Conservation (phyloP, 2,113 vertebrate genomes). For the Formicarius rufipectus region DNA sequence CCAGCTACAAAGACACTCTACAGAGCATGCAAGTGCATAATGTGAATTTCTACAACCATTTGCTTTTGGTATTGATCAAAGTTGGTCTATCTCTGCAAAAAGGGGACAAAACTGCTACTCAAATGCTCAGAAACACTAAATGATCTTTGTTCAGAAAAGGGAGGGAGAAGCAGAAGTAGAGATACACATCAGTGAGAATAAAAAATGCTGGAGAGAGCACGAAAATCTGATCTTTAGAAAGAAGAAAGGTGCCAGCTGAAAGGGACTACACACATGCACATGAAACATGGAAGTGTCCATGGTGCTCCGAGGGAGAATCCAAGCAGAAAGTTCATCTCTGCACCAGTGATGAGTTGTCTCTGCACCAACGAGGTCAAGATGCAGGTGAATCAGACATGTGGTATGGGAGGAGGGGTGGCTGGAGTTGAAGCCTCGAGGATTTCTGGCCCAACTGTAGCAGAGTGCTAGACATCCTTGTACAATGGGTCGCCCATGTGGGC, state of each 20-base stretch:
- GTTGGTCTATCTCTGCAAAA: background rate
- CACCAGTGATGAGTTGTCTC: fast-evolving
- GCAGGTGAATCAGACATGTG: fast-evolving
- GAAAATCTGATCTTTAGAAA: background rate
- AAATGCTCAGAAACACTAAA: background rate
- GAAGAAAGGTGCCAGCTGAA: background rate
- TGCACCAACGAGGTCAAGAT: background rate
- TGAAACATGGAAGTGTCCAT: background rate
- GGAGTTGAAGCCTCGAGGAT: background rate
- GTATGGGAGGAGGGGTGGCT: background rate
- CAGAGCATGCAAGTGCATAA: background rate
- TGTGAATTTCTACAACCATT: background rate
- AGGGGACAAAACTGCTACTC: background rate
- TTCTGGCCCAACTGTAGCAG: background rate
- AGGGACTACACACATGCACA: background rate
- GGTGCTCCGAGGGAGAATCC: background rate
- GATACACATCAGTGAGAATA: background rate
- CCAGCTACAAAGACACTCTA: background rate
- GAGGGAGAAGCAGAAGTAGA: background rate
- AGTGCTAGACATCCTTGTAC: background rate
- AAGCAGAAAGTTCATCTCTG: background rate
- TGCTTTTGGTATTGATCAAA: background rate
- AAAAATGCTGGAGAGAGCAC: background rate
- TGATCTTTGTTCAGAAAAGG: background rate
- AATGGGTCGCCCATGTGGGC: background rate